Evolutionary conservation across 2,113 vertebrate species (phyloP).

Genomic region (Pyrgilauda ruficollis): DNA sequence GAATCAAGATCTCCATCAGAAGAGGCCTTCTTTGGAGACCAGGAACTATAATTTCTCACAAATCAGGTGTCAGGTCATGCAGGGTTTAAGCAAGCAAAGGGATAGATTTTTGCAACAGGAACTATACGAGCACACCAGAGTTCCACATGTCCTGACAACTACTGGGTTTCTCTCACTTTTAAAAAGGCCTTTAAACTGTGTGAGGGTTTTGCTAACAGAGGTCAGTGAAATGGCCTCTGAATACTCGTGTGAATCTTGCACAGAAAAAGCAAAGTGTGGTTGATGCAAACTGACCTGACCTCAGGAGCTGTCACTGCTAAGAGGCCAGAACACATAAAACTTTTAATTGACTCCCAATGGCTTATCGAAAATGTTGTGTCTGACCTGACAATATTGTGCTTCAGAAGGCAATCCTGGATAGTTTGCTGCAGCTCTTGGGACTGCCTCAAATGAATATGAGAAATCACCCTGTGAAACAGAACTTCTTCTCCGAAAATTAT

Average conservation of each 20-base stretch:
- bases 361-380: not conserved
- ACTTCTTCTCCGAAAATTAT: not conserved
- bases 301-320: not conserved
- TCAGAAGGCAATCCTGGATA: not conserved
- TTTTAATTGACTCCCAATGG: slow-evolving; percentile 31
- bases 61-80: not conserved
- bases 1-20: not conserved
- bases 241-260: not conserved
- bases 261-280: not conserved
- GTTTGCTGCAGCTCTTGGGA: not conserved
- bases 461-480: not conserved
- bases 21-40: not conserved
- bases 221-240: not conserved
- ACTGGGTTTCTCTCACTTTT: not conserved
- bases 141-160: not conserved
- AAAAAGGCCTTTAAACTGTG: not conserved
- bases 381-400: not conserved
- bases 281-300: not conserved
- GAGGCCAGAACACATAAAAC: not conserved
- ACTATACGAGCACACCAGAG: not conserved
- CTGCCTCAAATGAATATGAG: not conserved
- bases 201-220: not conserved
- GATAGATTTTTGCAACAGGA: not conserved
- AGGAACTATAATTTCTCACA: not conserved
- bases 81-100: not conserved